Evolutionary conservation across 2,797 vertebrate genomes (phyloP), one percentile per base, ranked within the genome.

Genomic region (Gorsachius magnificus): DNA sequence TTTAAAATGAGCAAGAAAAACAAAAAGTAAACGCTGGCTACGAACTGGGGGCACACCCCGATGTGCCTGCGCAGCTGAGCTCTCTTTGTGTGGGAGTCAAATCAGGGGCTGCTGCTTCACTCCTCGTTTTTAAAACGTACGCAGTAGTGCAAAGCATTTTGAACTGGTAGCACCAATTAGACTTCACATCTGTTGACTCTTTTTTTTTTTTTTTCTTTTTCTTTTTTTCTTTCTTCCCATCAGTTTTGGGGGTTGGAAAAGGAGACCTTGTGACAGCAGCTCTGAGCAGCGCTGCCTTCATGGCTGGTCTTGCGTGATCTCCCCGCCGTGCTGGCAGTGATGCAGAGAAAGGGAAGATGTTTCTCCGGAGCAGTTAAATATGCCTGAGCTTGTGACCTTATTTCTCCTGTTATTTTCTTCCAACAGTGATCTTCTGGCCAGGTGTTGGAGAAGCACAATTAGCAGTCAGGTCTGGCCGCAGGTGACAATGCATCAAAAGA

Each of bases 241-340:
- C 0, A 2, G 8, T 63, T 74, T 54, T 19, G 38, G 8, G 24
- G 13, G 28, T 35, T 82, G 57, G 53, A 36, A 66, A 6, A 64
- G 10, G n/a, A 70, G 43, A 65, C 36, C 29, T 36, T 51, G 53
- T 21, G 36, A 28, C 43, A 35, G 43, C 69, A 87, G 69, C 41
- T 86, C 41, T 43, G 26, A 41, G 63, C 10, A 29, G 33, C 14
- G 36, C 45, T 85, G 45, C 33, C 46, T 75, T 60, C 38, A 5
- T 0, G 1, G 29, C 46, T 41, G 24, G 31, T 36, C 64, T 46
- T 13, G 20, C 48, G 16, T 51, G 36, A 61, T 83, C 29, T 50
- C 22, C 18, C n/a, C 0, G 0, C 16, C 0, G 1, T n/a, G 33
- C 43, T 60, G 41, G 10, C 35, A 50, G 57, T 31, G 43, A 29